A percentile compares a stretch with the other conserved stretches of the same genome.
These are phyloP conservation scores for Hylomyscus alleni DNA, from an alignment of 2,797 vertebrate species.

Conservation along the genomic window DNA sequence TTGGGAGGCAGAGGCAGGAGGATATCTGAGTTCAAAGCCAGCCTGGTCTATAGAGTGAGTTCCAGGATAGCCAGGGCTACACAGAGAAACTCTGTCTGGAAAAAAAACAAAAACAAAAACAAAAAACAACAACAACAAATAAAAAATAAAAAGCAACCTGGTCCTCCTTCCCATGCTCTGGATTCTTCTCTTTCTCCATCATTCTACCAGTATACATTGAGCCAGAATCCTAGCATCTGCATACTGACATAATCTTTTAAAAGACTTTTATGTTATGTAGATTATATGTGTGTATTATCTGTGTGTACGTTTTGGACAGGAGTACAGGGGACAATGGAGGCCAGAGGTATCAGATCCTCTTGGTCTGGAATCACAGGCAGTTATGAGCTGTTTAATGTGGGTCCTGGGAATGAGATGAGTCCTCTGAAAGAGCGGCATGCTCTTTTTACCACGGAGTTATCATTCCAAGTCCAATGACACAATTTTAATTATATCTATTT, in stretches of 20 bases:
- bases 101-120: too few species aligned
- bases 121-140: too few species aligned
- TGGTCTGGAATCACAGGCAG: neutral
- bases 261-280: neutral
- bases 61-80: too few species aligned
- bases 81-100: too few species aligned
- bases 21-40: too few species aligned
- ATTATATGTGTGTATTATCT: neutral
- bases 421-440: neutral
- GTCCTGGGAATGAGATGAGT: neutral
- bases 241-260: neutral
- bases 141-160: neutral
- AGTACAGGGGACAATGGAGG: neutral
- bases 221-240: neutral
- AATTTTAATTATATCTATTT: neutral
- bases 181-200: neutral
- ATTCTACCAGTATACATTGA: neutral
- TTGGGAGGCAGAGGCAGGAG: too few species aligned
- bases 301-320: neutral
- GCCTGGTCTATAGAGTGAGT: too few species aligned
- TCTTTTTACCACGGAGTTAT: neutral
- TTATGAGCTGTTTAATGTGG: neutral
- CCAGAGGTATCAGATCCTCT: neutral
- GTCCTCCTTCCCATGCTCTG: neutral
- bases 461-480: neutral